Conservation (phyloP, 2,797 vertebrate species). For the Sparidentex hasta region DNA sequence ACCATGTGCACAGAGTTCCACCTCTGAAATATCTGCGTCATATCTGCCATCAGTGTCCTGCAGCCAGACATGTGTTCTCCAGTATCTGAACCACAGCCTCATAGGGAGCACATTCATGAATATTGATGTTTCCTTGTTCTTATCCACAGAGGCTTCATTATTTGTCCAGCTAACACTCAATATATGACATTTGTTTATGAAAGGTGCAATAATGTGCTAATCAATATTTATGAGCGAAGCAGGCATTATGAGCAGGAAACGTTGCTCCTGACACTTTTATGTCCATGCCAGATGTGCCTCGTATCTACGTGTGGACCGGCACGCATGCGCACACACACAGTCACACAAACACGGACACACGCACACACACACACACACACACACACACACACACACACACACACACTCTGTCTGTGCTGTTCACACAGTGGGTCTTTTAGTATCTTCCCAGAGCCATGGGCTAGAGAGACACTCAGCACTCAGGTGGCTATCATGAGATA, state of each 20-base stretch:
- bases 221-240: conserved; percentile 56
- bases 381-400: conserved; percentile 13
- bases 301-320: neutral
- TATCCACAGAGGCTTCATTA: conserved; percentile 2
- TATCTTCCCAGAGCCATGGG: conserved; percentile 71
- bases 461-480: conserved; percentile 77
- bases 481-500: conserved; percentile 84
- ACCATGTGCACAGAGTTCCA: neutral
- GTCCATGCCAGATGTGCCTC: conserved; percentile 53
- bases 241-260: conserved; percentile 21
- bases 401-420: conserved; percentile 21
- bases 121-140: conserved; percentile 34
- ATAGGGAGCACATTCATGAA: conserved; percentile 19
- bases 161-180: conserved; percentile 20
- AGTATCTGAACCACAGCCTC: conserved; percentile 5
- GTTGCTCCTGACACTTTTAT: conserved; percentile 53
- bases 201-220: conserved; percentile 36
- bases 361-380: neutral
- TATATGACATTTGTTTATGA: conserved; percentile 52
- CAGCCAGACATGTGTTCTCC: conserved; percentile 7
- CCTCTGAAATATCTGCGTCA: neutral
- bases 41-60: neutral
- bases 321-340: neutral
- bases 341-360: conserved; percentile 13
- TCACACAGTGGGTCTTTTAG: conserved; percentile 76